Percentiles rank a stretch among this genome's conserved stretches.
phyloP scores from a whole-genome alignment of 2,888 invertebrate species.

The Thecophora atra region DNA sequence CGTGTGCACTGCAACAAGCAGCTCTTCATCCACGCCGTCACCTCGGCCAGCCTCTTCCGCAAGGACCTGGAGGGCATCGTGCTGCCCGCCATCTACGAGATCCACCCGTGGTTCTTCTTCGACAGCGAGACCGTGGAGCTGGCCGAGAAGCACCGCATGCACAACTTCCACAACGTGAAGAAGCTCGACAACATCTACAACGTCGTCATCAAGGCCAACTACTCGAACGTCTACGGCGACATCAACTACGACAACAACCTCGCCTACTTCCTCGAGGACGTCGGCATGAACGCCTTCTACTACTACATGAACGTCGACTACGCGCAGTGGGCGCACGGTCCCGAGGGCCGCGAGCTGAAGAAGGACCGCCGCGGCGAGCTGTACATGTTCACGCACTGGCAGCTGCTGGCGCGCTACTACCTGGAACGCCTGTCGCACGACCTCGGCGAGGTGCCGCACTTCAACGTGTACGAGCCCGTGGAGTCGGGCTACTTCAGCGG shows the following conservation, averaged over 20 bases:
- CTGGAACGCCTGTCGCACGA: slow-evolving; percentile 74
- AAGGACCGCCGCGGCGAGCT: slow-evolving; percentile 66
- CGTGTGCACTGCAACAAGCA: slow-evolving; percentile 73
- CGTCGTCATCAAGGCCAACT: slow-evolving; percentile 74
- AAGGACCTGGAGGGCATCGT: slow-evolving; percentile 70
- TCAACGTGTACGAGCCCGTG: slow-evolving; percentile 70
- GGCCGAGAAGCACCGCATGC: slow-evolving; percentile 68
- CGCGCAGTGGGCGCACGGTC: slow-evolving; percentile 75
- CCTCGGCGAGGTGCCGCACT: slow-evolving; percentile 72
- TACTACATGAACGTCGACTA: slow-evolving; percentile 75
- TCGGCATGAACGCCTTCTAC: slow-evolving; percentile 78
- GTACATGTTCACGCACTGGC: slow-evolving; percentile 67
- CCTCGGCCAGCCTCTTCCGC: slow-evolving; percentile 71
- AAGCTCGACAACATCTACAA: slow-evolving; percentile 68
- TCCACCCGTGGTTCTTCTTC: slow-evolving; percentile 73
- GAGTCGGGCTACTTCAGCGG: slow-evolving; percentile 73
- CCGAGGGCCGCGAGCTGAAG: slow-evolving; percentile 56
- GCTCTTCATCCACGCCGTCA: slow-evolving; percentile 72
- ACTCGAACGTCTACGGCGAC: slow-evolving; percentile 71
- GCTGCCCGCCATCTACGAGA: slow-evolving; percentile 76
- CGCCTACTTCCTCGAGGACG: slow-evolving; percentile 80
- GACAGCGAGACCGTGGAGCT: slow-evolving; percentile 69
- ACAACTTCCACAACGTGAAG: slow-evolving; percentile 69
- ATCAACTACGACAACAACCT: slow-evolving; percentile 72
- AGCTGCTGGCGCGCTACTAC: slow-evolving; percentile 67